phyloP scores from a whole-genome alignment of 1,140 invertebrate genomes.

The Belonocnema kinseyi region DNA sequence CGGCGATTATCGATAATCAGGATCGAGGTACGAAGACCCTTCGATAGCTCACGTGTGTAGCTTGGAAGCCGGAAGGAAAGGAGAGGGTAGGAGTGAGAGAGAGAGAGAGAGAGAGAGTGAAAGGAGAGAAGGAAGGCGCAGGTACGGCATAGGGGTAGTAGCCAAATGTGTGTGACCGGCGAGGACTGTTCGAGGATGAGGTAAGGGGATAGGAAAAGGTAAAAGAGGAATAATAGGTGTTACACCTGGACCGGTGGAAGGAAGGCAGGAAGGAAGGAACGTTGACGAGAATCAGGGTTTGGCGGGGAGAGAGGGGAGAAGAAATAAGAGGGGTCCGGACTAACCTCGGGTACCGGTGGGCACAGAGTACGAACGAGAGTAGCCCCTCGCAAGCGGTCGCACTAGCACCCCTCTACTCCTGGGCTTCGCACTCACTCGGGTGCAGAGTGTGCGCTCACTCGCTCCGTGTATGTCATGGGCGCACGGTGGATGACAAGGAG shows the following conservation, averaged over 20 bases:
- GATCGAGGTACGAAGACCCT: background rate
- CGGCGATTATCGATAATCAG: slow-evolving; percentile 18
- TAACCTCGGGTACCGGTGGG: slow-evolving; percentile 38
- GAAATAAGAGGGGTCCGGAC: slow-evolving; percentile 45
- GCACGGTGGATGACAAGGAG: slow-evolving; percentile 58
- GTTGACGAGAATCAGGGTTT: slow-evolving; percentile 27
- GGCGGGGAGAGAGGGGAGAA: slow-evolving; percentile 43
- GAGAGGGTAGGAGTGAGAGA: slow-evolving; percentile 9
- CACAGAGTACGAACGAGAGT: background rate
- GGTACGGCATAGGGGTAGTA: background rate
- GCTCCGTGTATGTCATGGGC: slow-evolving; percentile 68
- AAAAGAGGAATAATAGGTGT: slow-evolving; percentile 36
- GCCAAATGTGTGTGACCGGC: slow-evolving; percentile 13
- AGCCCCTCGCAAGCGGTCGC: slow-evolving; percentile 44
- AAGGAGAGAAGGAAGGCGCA: slow-evolving; percentile 12
- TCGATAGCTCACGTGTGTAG: slow-evolving; percentile 12
- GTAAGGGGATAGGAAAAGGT: slow-evolving; percentile 12
- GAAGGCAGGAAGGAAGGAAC: background rate
- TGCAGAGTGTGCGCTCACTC: slow-evolving; percentile 62
- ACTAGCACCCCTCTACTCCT: slow-evolving; percentile 34
- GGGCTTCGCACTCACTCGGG: slow-evolving; percentile 54
- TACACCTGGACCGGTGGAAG: slow-evolving; percentile 43
- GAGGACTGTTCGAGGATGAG: background rate
- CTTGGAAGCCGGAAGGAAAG: slow-evolving; percentile 9
- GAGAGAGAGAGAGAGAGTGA: slow-evolving; percentile 1